Base-by-base conservation (phyloP, 2,113 vertebrate genomes). In the Clupea harengus region DNA sequence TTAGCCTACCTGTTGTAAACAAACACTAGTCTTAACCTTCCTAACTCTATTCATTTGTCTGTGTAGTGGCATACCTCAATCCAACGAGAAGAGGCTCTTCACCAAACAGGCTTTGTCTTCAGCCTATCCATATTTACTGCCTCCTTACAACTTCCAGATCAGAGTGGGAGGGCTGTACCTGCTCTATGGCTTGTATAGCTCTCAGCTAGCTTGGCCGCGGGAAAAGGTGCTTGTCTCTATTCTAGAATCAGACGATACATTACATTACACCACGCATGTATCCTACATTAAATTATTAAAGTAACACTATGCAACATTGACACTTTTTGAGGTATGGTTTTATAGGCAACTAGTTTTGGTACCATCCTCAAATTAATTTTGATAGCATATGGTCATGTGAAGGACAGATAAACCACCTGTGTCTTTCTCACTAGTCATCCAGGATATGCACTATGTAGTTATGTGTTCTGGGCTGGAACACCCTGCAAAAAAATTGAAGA, bases 131-230 rank as follows among this genome's bases (percentile, higher is more conserved):
- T 99, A 96, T 91, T 96, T 98, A 90, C 88, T 99, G 64, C 98
- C 97, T 0, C 97, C 98, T 0, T 96, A 97, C 17, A 95, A 95
- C 72, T 99, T 97, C 93, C 98, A 99, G 92, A 97, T 99, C 49
- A 91, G 97, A 84, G 97, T 97, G 7, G 98, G 97, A 25, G 98
- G 95, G n/a, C 87, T 99, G 86, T 99, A 99, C 86, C 88, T 99
- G 87, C 90, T 99, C 4, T 98, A 97, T 8, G 96, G 93, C 0
- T 93, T 99, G 4, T 99, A 97, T 57, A 93, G 93, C 88, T 93
- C 93, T 0, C 98, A 99, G 13, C 93, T 94, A 1, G 94, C 94
- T n/a, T 89, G 91, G 7, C 96, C 98, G 10, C 97, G 95, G 45
- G 94, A 96, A 89, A 96, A 95, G 96, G 97, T 97, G 93, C 86